These are phyloP conservation scores for Aspiorhynchus laticeps DNA, from an alignment of 2,113 vertebrate species.

Conservation along the genomic window DNA sequence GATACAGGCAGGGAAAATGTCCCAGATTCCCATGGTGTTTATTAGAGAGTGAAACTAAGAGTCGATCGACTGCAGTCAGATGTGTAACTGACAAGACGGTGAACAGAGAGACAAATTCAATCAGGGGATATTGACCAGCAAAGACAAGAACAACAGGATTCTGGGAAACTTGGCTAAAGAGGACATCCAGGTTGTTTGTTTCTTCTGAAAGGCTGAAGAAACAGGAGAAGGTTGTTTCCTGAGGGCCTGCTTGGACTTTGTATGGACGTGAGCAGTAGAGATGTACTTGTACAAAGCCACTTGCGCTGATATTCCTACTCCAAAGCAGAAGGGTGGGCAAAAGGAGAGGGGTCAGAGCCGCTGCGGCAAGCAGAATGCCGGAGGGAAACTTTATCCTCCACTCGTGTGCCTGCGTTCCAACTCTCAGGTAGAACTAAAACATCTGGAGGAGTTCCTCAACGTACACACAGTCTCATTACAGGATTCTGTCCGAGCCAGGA, in stretches of 20 bases:
- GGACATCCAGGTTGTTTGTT: constrained; percentile 6
- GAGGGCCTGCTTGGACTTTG: constrained; percentile 25
- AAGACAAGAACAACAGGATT: constrained; percentile 16
- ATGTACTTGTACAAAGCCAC: constrained; percentile 89
- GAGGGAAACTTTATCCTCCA: constrained; percentile 55
- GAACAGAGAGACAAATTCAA: constrained; percentile 48
- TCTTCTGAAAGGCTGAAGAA: background rate
- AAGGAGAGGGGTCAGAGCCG: constrained; percentile 68
- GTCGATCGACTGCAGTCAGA: constrained; percentile 60
- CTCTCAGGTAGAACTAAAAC: constrained; percentile 70
- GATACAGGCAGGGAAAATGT: constrained; percentile 53
- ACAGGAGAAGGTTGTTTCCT: background rate
- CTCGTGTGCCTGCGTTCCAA: constrained; percentile 62
- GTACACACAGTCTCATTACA: constrained; percentile 80
- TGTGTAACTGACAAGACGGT: constrained; percentile 62
- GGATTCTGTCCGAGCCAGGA: constrained; percentile 76
- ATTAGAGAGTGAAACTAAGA: constrained; percentile 65
- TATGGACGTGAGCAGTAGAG: constrained; percentile 41
- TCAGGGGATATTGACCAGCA: background rate
- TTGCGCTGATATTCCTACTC: constrained; percentile 81
- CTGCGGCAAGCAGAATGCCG: constrained; percentile 44
- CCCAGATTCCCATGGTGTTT: constrained; percentile 70
- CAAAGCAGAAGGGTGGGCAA: constrained; percentile 72
- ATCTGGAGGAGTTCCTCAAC: constrained; percentile 83
- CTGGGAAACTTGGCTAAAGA: background rate